Percentiles rank a stretch among this genome's conserved stretches.
These are phyloP conservation scores for Gorsachius goisagi DNA, from an alignment of 2,113 vertebrate species.

Conservation along the genomic window DNA sequence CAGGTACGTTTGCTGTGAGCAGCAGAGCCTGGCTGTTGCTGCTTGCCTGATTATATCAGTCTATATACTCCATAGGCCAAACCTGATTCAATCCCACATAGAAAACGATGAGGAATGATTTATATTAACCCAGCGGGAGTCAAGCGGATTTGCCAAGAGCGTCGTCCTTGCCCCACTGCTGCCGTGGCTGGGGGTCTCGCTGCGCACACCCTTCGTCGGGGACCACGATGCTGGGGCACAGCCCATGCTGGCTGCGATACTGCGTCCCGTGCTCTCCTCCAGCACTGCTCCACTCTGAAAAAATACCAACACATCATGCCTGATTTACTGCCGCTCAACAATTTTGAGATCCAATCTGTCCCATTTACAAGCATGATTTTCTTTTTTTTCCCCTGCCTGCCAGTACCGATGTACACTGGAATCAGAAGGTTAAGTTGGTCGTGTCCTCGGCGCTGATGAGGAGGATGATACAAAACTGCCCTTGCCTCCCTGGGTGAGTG, in stretches of 20 bases:
- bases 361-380: not conserved
- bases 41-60: not conserved
- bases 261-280: not conserved
- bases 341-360: not conserved
- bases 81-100: not conserved
- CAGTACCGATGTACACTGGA: not conserved
- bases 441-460: not conserved
- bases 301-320: not conserved
- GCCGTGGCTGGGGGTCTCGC: not conserved
- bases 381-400: too few species aligned
- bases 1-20: rapidly evolving
- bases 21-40: not conserved
- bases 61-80: not conserved
- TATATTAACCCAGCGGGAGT: not conserved
- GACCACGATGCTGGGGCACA: not conserved
- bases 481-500: not conserved
- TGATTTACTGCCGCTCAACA: not conserved
- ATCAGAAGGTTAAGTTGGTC: not conserved
- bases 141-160: not conserved
- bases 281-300: not conserved
- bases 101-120: not conserved
- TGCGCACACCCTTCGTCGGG: rapidly evolving
- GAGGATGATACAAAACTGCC: not conserved
- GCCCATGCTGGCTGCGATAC: not conserved
- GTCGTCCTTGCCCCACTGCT: not conserved